phyloP scores from a whole-genome alignment of 2,888 invertebrate species.

The Lithophane leautieri region DNA sequence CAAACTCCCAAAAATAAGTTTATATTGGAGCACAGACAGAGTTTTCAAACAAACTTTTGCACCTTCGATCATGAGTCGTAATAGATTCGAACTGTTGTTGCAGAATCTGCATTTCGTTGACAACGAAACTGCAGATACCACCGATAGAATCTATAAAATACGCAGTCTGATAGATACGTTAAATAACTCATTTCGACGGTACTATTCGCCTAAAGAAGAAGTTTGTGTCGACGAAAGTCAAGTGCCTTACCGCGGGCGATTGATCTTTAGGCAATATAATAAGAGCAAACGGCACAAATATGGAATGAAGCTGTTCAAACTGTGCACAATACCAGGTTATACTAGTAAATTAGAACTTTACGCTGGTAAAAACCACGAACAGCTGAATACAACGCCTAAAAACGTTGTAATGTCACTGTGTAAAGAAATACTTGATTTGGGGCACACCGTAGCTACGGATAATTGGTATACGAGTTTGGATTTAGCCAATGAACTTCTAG shows the following conservation, averaged over 20 bases:
- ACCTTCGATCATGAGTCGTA: constrained; percentile 19
- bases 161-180: constrained; percentile 15
- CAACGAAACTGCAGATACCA: constrained; percentile 14
- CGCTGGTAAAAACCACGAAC: constrained; percentile 67
- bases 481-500: constrained; percentile 22
- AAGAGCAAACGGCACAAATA: constrained; percentile 53
- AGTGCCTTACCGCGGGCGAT: constrained; percentile 39
- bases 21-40: constrained; percentile 21
- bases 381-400: constrained; percentile 62
- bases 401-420: neutral
- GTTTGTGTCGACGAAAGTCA: constrained; percentile 44
- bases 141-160: constrained; percentile 41
- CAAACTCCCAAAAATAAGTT: constrained; percentile 19
- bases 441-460: neutral
- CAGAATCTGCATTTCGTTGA: constrained; percentile 13
- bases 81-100: constrained; percentile 17
- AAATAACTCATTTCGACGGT: constrained; percentile 12
- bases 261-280: constrained; percentile 52
- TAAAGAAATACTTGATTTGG: neutral
- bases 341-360: constrained; percentile 68
- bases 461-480: constrained; percentile 60
- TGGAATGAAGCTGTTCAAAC: constrained; percentile 54
- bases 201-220: constrained; percentile 26
- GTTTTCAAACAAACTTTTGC: constrained; percentile 23
- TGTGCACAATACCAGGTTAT: constrained; percentile 54